Base-by-base conservation (phyloP, 1,140 invertebrate genomes). In the Andricus grossulariae region DNA sequence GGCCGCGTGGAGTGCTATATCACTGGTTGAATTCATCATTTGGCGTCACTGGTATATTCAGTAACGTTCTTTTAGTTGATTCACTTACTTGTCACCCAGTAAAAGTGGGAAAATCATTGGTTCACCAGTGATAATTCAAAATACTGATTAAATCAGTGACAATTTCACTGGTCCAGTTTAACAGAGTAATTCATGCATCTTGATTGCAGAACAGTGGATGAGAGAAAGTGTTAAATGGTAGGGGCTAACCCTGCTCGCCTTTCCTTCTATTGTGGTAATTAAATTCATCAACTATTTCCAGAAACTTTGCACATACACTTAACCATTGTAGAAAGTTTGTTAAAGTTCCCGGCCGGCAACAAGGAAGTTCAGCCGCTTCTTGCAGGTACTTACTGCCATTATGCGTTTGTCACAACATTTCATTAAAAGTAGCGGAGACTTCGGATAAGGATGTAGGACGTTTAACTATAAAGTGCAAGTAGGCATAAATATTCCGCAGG, bases 401-500 rank as follows among this genome's bases (percentile, higher is more conserved):
- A 84, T 82, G 84, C 77, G 73, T 73, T 83, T 86, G 84, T 83
- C 84, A 82, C 85, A 84, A 84, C 84, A 83, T 85, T 84, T 84
- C 83, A 85, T 82, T 81, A 84, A 75, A 81, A 85, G 84, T 66
- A 32, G 32, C 13, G 10, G 25, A 66, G 25, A 45, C 25, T 66
- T 66, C 15, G 60, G 25, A 66, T 66, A 66, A 66, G 60, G 60
- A 66, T 66, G 60, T 66, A 66, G 60, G 39, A 45, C 60, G 32
- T 66, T 66, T 66, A 66, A 66, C 60, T 66, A 57, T 57, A 57
- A 57, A 57, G 25, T 66, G 60, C 60, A 32, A 25, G 21, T 32
- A 39, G 60, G 60, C 60, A 66, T 66, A 66, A 66, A 66, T 66
- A 66, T 66, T 66, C 60, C 73, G 49, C 18, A n/a, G 49, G 74